Evolutionary conservation across 2,888 invertebrate genomes (phyloP).

Genomic region (Andrena praecox): DNA sequence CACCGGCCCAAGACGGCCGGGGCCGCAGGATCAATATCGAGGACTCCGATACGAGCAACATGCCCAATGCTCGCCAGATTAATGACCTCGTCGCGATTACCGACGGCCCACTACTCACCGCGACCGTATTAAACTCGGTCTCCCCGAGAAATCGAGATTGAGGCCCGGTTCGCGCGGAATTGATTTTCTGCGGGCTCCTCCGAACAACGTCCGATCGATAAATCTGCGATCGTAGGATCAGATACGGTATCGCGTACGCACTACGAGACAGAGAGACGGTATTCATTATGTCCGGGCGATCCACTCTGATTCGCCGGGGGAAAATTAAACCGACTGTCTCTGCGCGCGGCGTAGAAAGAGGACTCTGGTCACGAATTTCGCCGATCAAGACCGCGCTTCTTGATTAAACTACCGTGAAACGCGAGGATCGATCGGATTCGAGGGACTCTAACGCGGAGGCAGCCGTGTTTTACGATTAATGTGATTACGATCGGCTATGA

Average conservation of each 20-base stretch:
- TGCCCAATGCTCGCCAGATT: conserved; percentile 72
- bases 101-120: conserved; percentile 68
- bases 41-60: conserved; percentile 66
- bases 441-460: conserved; percentile 22
- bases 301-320: conserved; percentile 26
- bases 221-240: conserved; percentile 50
- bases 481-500: conserved; percentile 53
- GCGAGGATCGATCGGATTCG: conserved; percentile 20
- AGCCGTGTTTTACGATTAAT: conserved; percentile 46
- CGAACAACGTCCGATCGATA: conserved; percentile 39
- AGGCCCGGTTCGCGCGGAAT: conserved; percentile 74
- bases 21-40: conserved; percentile 68
- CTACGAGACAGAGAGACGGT: conserved; percentile 24
- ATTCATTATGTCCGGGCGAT: conserved; percentile 56
- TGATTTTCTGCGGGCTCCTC: conserved; percentile 72
- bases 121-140: conserved; percentile 71
- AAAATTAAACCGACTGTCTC: conserved; percentile 43
- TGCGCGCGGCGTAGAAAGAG: neutral
- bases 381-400: neutral
- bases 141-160: conserved; percentile 73
- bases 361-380: neutral
- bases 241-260: conserved; percentile 53
- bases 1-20: conserved; percentile 27
- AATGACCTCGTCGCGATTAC: conserved; percentile 73
- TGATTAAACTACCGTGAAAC: neutral